Percentiles rank a stretch among this genome's conserved stretches.
These are phyloP conservation scores for Taurulus bubalis DNA, from an alignment of 2,113 vertebrate species.

Conservation along the genomic window DNA sequence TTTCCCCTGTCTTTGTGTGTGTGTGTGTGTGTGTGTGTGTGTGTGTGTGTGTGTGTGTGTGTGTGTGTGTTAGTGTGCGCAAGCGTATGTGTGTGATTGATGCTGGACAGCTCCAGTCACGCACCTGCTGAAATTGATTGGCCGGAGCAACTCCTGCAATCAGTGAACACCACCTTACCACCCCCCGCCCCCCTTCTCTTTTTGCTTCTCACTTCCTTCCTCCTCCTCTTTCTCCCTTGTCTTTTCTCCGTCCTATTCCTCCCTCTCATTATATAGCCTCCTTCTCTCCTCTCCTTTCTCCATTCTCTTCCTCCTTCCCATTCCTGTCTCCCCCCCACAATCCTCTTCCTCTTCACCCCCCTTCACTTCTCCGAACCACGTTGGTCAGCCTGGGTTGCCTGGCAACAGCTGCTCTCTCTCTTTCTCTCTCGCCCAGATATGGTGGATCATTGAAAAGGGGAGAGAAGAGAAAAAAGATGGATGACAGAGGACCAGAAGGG, in stretches of 20 bases:
- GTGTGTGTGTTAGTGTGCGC: constrained; percentile 17
- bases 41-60: constrained; percentile 29
- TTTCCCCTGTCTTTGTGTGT: constrained; percentile 34
- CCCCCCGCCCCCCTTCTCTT: not conserved
- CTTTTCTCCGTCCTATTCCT: not conserved
- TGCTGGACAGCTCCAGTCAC: constrained; percentile 58
- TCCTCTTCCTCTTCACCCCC: not conserved
- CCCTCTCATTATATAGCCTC: constrained; percentile 5
- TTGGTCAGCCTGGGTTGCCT: constrained; percentile 63
- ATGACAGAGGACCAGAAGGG: not conserved
- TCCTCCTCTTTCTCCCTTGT: not conserved
- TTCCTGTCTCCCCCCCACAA: not conserved
- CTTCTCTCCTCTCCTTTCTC: not conserved
- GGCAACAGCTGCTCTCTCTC: constrained; percentile 54
- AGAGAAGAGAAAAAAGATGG: constrained; percentile 6
- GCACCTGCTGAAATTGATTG: constrained; percentile 70
- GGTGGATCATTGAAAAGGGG: constrained; percentile 14
- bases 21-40: constrained; percentile 39
- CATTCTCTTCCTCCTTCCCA: not conserved
- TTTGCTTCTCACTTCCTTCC: not conserved
- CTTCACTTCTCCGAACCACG: constrained; percentile 36
- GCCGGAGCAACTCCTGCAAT: constrained; percentile 58
- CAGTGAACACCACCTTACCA: constrained; percentile 46
- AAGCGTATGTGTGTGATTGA: constrained; percentile 51
- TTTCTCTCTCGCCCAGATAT: constrained; percentile 14